Percentiles rank a stretch among this genome's conserved stretches.
Conservation (phyloP, 1,140 invertebrate genomes). For the Drosophila sp. region DNA sequence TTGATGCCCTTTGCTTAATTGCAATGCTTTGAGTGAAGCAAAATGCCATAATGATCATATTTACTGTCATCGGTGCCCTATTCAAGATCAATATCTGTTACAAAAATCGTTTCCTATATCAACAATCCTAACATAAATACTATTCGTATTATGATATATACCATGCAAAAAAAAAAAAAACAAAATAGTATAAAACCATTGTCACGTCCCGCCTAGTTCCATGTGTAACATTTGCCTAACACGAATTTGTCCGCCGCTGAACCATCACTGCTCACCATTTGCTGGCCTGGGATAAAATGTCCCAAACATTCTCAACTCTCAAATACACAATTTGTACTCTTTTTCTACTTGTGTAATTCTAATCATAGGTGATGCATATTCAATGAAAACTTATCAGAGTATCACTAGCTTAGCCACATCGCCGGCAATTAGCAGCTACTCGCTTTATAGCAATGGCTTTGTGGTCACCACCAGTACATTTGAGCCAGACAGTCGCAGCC, state of each 20-base stretch:
- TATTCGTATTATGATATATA: neutral
- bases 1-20: no score
- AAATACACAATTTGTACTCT: conserved; percentile 47
- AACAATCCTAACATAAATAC: conserved; percentile 1
- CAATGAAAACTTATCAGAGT: conserved; percentile 83
- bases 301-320: conserved; percentile 27
- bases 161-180: neutral
- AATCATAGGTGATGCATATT: conserved; percentile 81
- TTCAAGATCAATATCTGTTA: no score
- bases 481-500: conserved; percentile 64
- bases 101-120: neutral
- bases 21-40: no score
- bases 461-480: conserved; percentile 65
- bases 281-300: conserved; percentile 24
- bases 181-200: neutral
- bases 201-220: conserved; percentile 11
- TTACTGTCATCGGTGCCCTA: no score
- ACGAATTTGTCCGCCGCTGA: conserved; percentile 48
- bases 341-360: conserved; percentile 65
- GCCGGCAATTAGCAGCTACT: conserved; percentile 80
- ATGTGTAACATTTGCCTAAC: conserved; percentile 55
- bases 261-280: conserved; percentile 51
- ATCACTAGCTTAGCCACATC: conserved; percentile 83
- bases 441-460: conserved; percentile 80
- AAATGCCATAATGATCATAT: no score